Evolutionary conservation across 2,113 vertebrate genomes (phyloP).

Genomic region (Cyprinodon brontotheroides): DNA sequence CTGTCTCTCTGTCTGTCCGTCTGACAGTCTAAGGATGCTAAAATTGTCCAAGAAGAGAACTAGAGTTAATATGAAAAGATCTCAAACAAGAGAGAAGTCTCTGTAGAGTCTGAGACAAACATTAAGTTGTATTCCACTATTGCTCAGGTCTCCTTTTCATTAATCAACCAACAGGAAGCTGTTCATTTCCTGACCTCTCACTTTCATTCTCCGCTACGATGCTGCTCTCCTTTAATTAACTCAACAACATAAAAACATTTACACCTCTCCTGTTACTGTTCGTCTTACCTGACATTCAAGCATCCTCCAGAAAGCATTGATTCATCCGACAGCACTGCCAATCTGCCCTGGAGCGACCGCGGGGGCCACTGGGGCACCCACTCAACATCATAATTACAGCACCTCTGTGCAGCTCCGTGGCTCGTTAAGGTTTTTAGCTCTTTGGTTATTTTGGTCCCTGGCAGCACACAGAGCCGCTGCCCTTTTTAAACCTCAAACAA

Average conservation of each 20-base stretch:
- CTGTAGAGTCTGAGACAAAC: neutral
- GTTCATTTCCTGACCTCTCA: neutral
- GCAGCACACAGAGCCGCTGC: constrained; percentile 14
- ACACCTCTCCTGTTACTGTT: neutral
- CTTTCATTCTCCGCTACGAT: neutral
- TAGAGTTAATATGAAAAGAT: neutral
- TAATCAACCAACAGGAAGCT: constrained; percentile 5
- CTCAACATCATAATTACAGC: constrained; percentile 36
- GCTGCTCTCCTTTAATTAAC: neutral
- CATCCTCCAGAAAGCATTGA: constrained; percentile 24
- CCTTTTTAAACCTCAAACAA: constrained; percentile 14
- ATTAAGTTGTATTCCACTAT: neutral
- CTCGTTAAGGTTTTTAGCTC: constrained; percentile 24
- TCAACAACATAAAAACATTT: neutral
- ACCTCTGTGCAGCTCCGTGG: constrained; percentile 3
- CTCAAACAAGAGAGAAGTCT: neutral
- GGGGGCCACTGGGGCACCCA: constrained; percentile 12
- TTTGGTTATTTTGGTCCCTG: constrained; percentile 19
- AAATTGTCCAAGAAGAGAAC: too few relatives aligned
- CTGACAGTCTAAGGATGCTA: too few relatives aligned
- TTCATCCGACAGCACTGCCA: constrained; percentile 9
- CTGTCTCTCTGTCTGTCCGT: neutral
- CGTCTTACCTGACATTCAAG: constrained; percentile 30
- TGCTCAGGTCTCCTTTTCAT: neutral
- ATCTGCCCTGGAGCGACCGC: constrained; percentile 19